A percentile compares a stretch with the other conserved stretches of the same genome.
Conservation (phyloP, 1,140 invertebrate genomes). For the Cherax quadricarinatus region DNA sequence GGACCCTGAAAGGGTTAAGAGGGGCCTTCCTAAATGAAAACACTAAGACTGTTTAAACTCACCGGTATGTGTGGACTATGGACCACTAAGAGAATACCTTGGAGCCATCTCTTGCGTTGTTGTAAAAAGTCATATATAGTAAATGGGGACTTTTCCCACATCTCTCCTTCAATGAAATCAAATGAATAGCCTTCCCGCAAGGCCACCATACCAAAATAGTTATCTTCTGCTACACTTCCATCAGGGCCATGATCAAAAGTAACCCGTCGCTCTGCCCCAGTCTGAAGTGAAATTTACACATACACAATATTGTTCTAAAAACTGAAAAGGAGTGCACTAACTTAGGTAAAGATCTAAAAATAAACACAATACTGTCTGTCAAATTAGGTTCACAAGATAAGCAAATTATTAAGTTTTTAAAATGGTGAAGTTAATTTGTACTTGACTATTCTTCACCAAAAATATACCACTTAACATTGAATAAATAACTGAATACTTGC, state of each 20-base stretch:
- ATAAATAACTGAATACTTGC: too few species aligned
- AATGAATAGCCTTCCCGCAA: constrained; percentile 90
- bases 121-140: constrained; percentile 96
- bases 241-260: constrained; percentile 97
- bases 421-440: too few species aligned
- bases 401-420: too few species aligned
- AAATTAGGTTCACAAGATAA: too few species aligned
- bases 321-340: too few species aligned
- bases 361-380: too few species aligned
- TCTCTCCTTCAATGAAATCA: constrained; percentile 96
- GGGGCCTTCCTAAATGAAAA: background rate
- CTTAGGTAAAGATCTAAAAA: too few species aligned
- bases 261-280: constrained; percentile 90
- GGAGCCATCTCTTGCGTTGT: constrained; percentile 96
- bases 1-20: too few species aligned
- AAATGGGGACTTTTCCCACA: constrained; percentile 99
- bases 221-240: constrained; percentile 98
- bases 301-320: too few species aligned
- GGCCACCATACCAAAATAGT: constrained; percentile 96
- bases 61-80: constrained; percentile 87
- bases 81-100: constrained; percentile 96
- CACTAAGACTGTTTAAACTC: background rate
- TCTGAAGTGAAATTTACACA: constrained; percentile 80
- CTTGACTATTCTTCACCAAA: too few species aligned
- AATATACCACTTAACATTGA: too few species aligned